Evolutionary conservation across 2,888 invertebrate species (phyloP).

Genomic region (Hydrotaea diabolus): DNA sequence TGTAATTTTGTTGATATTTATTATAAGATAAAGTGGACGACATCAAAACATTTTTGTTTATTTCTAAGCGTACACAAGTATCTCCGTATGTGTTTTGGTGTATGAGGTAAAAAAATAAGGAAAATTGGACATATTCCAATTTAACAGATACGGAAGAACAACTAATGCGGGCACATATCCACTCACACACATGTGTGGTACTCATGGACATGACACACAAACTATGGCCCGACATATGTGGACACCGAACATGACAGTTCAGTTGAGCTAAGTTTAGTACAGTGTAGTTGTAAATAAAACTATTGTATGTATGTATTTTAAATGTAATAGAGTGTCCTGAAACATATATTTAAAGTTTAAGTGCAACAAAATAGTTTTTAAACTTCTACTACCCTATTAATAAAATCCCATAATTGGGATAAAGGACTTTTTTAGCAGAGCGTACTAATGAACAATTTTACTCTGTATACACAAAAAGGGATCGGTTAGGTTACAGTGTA

Average conservation of each 20-base stretch:
- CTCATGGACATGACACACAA: neutral
- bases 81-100: no score
- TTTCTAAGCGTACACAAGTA: neutral
- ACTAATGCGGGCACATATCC: constrained; percentile 50
- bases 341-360: no score
- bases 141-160: constrained; percentile 64
- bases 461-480: no score
- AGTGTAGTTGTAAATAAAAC: neutral
- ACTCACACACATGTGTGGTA: neutral
- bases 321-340: neutral
- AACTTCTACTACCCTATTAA: no score
- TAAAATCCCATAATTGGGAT: no score
- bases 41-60: constrained; percentile 53
- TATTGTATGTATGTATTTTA: neutral
- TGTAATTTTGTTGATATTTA: constrained; percentile 57
- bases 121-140: constrained; percentile 65
- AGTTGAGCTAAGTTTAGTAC: neutral
- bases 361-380: no score
- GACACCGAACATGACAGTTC: constrained; percentile 51
- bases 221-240: constrained; percentile 26
- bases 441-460: no score
- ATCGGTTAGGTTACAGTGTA: no score
- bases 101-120: neutral
- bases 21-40: constrained; percentile 63
- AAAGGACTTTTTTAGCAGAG: no score